These are phyloP conservation scores for Macrostomum lignano DNA, from an alignment of 1,140 invertebrate species.

Conservation along the genomic window DNA sequence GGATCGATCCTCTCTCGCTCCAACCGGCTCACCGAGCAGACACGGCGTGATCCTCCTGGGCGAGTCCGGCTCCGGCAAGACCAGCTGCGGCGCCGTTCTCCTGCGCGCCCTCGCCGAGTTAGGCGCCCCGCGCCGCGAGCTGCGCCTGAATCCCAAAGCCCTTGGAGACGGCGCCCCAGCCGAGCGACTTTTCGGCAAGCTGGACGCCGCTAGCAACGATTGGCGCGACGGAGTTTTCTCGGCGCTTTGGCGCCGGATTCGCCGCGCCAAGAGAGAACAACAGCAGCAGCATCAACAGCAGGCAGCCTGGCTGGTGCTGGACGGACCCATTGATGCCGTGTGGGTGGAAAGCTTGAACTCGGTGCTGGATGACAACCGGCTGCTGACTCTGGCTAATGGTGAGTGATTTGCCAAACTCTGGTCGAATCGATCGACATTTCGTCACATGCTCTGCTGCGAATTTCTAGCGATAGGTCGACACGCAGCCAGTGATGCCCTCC, in stretches of 20 bases:
- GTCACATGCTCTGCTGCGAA: too few species aligned
- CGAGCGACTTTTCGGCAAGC: constrained; percentile 74
- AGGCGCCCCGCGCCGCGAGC: constrained; percentile 35
- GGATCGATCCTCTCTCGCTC: too few species aligned
- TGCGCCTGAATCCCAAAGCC: constrained; percentile 91
- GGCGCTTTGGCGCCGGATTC: constrained; percentile 67
- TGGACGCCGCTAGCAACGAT: constrained; percentile 82
- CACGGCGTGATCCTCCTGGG: constrained; percentile 87
- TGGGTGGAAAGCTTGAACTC: constrained; percentile 31
- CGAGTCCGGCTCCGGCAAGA: constrained; percentile 70
- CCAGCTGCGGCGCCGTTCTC: constrained; percentile 60
- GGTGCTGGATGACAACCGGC: constrained; percentile 32
- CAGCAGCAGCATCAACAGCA: constrained; percentile 35
- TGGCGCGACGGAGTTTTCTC: constrained; percentile 95
- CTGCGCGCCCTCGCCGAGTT: constrained; percentile 39
- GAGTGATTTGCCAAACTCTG: constrained; percentile 68
- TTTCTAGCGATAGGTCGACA: too few species aligned
- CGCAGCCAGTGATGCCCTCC: too few species aligned
- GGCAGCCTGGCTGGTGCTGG: constrained; percentile 25
- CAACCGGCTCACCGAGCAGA: too few species aligned
- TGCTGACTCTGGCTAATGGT: constrained; percentile 67
- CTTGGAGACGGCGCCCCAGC: constrained; percentile 89
- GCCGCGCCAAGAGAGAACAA: constrained; percentile 34
- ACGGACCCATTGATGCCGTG: constrained; percentile 29
- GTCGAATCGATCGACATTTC: too few species aligned